Evolutionary conservation across 1,140 invertebrate species (phyloP).

Genomic region (Coenobita brevimanus): DNA sequence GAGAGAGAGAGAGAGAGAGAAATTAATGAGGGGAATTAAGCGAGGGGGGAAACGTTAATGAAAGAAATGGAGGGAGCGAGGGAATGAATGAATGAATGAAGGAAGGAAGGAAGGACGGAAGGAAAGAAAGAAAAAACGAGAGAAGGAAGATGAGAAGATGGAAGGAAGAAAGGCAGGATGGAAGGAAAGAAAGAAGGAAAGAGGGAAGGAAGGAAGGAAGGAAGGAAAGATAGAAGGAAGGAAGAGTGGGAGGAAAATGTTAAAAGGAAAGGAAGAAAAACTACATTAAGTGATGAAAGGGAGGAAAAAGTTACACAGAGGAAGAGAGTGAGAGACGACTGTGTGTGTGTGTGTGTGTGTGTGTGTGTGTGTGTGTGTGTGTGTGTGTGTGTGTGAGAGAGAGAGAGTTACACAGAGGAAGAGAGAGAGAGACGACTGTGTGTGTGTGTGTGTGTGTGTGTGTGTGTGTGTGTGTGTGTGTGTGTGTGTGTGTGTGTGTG

Average conservation of each 20-base stretch:
- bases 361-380: neutral
- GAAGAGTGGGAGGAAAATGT: neutral
- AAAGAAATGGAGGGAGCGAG: neutral
- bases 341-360: too few species aligned
- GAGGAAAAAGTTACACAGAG: neutral
- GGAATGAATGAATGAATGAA: neutral
- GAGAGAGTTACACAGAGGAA: neutral
- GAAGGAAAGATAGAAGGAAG: neutral
- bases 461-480: neutral
- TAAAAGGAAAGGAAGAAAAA: neutral
- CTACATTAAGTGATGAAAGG: neutral
- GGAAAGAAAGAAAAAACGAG: neutral
- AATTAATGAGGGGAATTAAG: neutral
- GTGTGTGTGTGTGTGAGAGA: neutral
- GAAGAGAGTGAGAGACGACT: neutral
- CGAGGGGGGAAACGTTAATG: neutral
- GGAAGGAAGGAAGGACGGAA: neutral
- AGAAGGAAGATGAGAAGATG: neutral
- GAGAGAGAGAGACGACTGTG: conserved; percentile 6
- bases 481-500: too few species aligned
- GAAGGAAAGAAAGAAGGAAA: conserved; percentile 5
- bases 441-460: neutral
- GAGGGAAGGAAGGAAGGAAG: neutral
- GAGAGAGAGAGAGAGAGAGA: neutral
- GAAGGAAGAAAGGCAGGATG: neutral